A percentile compares a stretch with the other conserved stretches of the same genome.
phyloP scores from a whole-genome alignment of 1,140 invertebrate genomes.

The Lordiphosa collinella region DNA sequence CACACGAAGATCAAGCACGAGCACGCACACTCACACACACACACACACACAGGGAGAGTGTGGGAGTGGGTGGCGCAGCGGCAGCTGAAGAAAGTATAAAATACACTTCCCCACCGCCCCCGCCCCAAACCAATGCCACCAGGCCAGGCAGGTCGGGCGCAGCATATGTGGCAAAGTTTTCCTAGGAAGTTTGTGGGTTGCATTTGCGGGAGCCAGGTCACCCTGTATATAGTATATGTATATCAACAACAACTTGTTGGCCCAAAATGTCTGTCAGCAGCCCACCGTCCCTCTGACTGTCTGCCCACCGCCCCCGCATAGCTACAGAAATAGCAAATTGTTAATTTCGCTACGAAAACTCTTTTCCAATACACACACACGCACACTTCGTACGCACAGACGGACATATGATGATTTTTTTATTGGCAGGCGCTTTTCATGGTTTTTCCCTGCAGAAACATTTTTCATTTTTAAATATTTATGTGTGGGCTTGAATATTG shows the following conservation, averaged over 20 bases:
- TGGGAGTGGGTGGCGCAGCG: constrained; percentile 43
- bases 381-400: constrained; percentile 10
- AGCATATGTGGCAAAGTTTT: no score
- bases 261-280: constrained; percentile 17
- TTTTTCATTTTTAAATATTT: neutral
- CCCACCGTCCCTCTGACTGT: constrained; percentile 28
- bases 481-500: no score
- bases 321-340: constrained; percentile 73
- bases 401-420: constrained; percentile 52
- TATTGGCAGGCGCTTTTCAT: constrained; percentile 65
- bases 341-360: constrained; percentile 73
- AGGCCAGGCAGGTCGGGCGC: no score
- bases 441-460: constrained; percentile 51
- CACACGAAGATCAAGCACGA: constrained; percentile 12
- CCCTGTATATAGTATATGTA: constrained; percentile 17
- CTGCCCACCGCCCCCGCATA: constrained; percentile 53
- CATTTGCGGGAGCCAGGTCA: constrained; percentile 2
- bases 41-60: constrained; percentile 23
- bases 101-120: no score
- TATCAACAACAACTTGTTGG: constrained; percentile 45
- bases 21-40: constrained; percentile 18
- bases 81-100: constrained; percentile 68
- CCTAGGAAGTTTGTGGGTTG: neutral
- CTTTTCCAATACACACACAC: constrained; percentile 64
- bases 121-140: no score